These are phyloP conservation scores for Argyra leucocephala DNA, from an alignment of 2,888 invertebrate species.

Conservation along the genomic window DNA sequence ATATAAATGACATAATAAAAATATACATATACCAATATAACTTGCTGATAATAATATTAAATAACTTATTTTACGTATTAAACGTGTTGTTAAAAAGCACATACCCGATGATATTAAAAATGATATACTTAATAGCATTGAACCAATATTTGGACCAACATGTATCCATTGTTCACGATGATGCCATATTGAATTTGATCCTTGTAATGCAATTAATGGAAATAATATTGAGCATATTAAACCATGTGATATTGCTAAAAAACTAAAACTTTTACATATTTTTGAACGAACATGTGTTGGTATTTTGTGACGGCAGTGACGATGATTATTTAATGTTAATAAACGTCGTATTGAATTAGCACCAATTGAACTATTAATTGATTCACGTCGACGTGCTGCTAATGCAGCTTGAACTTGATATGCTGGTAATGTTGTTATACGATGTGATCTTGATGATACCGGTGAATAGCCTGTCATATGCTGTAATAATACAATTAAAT, in stretches of 20 bases:
- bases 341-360: slow-evolving; percentile 68
- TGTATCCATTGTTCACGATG: slow-evolving; percentile 41
- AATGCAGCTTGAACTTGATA: slow-evolving; percentile 41
- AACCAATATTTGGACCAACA: slow-evolving; percentile 47
- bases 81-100: slow-evolving; percentile 45
- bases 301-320: slow-evolving; percentile 38
- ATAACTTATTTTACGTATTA: slow-evolving; percentile 48
- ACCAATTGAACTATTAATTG: slow-evolving; percentile 62
- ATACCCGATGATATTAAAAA: slow-evolving; percentile 54
- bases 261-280: slow-evolving; percentile 37
- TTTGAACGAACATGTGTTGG: slow-evolving; percentile 39
- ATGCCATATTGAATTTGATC: slow-evolving; percentile 43
- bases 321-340: slow-evolving; percentile 52
- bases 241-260: slow-evolving; percentile 37
- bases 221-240: slow-evolving; percentile 36
- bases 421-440: slow-evolving; percentile 43
- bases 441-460: slow-evolving; percentile 49
- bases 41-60: slow-evolving; percentile 45
- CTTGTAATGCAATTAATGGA: slow-evolving; percentile 39
- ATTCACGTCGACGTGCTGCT: slow-evolving; percentile 52
- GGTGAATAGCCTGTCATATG: slow-evolving; percentile 52
- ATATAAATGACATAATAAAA: slow-evolving; percentile 53
- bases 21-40: slow-evolving; percentile 49
- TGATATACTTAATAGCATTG: slow-evolving; percentile 53
- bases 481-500: slow-evolving; percentile 28